These are phyloP conservation scores for Agriotes lineatus DNA, from an alignment of 2,888 invertebrate species.

Conservation along the genomic window DNA sequence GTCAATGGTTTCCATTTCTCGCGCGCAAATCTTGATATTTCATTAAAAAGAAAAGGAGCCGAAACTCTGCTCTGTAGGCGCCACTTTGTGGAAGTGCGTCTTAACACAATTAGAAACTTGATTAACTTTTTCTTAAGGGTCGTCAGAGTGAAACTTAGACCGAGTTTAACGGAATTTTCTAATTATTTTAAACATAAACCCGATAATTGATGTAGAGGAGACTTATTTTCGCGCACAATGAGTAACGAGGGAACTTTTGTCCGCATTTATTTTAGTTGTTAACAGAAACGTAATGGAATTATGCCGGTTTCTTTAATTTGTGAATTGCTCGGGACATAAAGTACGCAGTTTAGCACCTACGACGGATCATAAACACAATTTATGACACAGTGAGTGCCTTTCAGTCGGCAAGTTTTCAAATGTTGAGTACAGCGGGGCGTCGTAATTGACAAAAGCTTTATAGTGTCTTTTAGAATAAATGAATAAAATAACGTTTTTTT, in stretches of 20 bases:
- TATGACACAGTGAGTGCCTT: too few species aligned
- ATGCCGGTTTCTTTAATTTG: too few species aligned
- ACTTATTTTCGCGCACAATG: neutral
- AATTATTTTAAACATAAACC: constrained; percentile 36
- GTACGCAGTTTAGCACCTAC: neutral
- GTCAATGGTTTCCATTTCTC: constrained; percentile 1
- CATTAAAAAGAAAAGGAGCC: constrained; percentile 1
- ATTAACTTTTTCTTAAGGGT: constrained; percentile 31
- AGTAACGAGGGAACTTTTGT: neutral
- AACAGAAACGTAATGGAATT: too few species aligned
- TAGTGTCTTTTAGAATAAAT: too few species aligned
- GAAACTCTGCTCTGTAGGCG: neutral
- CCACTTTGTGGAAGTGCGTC: constrained; percentile 7
- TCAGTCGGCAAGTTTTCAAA: too few species aligned
- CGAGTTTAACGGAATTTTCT: constrained; percentile 33
- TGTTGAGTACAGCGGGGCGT: too few species aligned
- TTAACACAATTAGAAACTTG: constrained; percentile 33
- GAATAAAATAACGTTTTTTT: too few species aligned
- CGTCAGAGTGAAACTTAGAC: constrained; percentile 29
- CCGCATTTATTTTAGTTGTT: too few species aligned
- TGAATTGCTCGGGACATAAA: too few species aligned
- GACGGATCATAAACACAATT: too few species aligned
- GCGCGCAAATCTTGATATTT: neutral
- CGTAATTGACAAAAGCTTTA: too few species aligned
- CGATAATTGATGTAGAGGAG: constrained; percentile 22